Evolutionary conservation across 2,113 vertebrate species (phyloP).

Genomic region (Chloropsis hardwickii): DNA sequence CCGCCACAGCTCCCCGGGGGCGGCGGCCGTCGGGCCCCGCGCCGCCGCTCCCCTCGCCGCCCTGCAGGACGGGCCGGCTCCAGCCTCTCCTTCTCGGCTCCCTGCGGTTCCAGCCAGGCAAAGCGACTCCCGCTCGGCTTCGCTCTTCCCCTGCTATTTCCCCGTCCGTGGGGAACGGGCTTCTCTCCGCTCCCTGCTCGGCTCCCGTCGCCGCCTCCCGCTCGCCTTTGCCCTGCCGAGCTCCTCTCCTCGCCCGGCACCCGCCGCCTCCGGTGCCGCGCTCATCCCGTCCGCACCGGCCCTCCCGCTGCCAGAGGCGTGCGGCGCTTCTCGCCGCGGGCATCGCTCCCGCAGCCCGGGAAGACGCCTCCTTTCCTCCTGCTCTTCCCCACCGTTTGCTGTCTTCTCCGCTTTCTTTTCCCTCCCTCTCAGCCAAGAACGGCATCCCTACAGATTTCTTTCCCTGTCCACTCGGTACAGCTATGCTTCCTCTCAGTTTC

Average conservation of each 20-base stretch:
- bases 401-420: neutral
- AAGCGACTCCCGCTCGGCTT: neutral
- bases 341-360: neutral
- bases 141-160: neutral
- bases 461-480: neutral
- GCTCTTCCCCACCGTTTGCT: neutral
- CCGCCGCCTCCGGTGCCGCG: neutral
- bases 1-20: constrained; percentile 29
- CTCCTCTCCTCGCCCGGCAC: neutral
- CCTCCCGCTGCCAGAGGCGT: neutral
- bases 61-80: neutral
- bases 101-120: neutral
- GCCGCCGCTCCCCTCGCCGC: neutral
- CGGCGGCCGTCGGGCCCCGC: neutral
- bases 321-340: neutral
- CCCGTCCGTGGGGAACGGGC: neutral
- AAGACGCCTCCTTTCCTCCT: neutral
- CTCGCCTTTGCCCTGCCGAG: neutral
- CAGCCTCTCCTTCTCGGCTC: neutral
- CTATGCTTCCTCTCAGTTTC: constrained; percentile 9
- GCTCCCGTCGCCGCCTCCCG: neutral
- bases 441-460: neutral
- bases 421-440: neutral
- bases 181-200: neutral
- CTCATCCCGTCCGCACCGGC: neutral